phyloP scores from a whole-genome alignment of 1,140 invertebrate genomes.

The Brachionus paranguensis region DNA sequence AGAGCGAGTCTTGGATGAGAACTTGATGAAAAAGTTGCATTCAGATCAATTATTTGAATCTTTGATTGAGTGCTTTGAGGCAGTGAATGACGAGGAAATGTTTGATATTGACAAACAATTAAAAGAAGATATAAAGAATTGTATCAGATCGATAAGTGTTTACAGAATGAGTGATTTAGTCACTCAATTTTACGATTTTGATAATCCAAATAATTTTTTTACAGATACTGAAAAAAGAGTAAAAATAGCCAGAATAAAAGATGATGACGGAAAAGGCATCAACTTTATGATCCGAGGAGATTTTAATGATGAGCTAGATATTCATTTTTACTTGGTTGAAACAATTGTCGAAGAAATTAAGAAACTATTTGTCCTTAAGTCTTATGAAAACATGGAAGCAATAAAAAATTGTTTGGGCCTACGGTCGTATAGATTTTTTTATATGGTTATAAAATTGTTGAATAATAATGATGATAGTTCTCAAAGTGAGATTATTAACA shows the following conservation, averaged over 20 bases:
- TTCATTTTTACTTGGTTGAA: background rate
- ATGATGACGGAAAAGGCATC: background rate
- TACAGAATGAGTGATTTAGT: background rate
- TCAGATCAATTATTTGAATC: background rate
- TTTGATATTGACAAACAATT: background rate
- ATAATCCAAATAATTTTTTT: background rate
- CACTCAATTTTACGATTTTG: background rate
- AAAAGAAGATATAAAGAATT: background rate
- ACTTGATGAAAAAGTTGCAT: background rate
- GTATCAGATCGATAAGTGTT: background rate
- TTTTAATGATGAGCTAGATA: background rate
- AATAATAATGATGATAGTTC: background rate
- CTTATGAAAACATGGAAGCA: too few relatives aligned
- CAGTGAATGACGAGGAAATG: background rate
- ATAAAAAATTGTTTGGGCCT: background rate
- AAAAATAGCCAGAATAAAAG: background rate
- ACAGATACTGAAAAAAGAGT: background rate
- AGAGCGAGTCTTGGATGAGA: background rate
- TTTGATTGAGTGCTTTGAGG: background rate
- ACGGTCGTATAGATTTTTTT: background rate
- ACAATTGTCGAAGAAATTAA: background rate
- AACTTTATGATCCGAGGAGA: background rate
- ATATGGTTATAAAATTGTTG: background rate
- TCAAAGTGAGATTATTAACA: background rate
- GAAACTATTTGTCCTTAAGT: background rate